phyloP scores from a whole-genome alignment of 1,140 invertebrate species.

The Tetraneura akinire region DNA sequence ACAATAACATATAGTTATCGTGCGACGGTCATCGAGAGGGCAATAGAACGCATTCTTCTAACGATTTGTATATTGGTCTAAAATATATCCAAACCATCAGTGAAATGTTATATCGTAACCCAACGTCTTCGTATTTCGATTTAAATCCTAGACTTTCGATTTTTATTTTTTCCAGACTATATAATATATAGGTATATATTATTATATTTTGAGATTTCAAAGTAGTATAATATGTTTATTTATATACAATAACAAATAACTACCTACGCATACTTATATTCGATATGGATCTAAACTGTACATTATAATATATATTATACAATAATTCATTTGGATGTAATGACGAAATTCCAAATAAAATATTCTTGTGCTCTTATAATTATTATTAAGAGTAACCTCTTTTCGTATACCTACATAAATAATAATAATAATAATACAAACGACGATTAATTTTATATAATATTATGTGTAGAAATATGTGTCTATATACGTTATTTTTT shows the following conservation, averaged over 20 bases:
- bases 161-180: no score
- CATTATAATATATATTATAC: neutral
- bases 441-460: neutral
- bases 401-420: neutral
- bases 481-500: neutral
- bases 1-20: neutral
- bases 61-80: no score
- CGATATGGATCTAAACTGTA: neutral
- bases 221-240: no score
- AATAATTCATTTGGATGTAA: no score
- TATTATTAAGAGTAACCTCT: neutral
- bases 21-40: neutral
- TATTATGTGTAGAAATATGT: neutral
- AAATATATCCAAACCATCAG: no score
- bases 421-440: neutral
- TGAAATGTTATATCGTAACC: no score
- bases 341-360: neutral
- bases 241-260: no score
- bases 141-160: no score
- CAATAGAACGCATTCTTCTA: conserved; percentile 14
- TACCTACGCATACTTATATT: neutral
- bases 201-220: neutral
- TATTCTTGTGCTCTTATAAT: neutral
- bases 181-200: no score
- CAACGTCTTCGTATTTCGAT: no score